Base-by-base conservation (phyloP, 1,140 invertebrate genomes). In the Temnothorax longispinosus region DNA sequence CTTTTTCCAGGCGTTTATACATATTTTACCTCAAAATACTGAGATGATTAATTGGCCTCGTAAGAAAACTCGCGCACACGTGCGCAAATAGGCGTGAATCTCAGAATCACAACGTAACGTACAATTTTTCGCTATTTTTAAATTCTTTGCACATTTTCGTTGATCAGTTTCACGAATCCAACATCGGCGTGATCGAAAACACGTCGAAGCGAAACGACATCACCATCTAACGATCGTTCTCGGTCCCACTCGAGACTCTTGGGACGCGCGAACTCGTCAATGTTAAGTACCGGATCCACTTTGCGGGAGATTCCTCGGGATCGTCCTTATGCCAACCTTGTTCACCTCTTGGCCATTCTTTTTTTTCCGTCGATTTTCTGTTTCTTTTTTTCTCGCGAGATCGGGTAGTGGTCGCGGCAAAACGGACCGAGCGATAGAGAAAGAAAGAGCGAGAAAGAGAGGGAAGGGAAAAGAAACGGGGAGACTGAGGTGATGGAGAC, bases 241-340 rank as follows among this genome's bases (percentile, higher is more conserved):
- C 35, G 44, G 54, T 75, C 13, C 56, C 69, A 75, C 32, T 85
- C 50, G 74, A 76, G 41, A 78, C 54, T 56, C 38, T 75, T 44
- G 56, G n/a, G 71, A 60, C 81, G 54, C 58, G 78, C 50, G 76
- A 85, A 76, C 58, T 85, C 62, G 84, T 76, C 84, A 47, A 60
- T 76, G 41, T 77, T 86, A 86, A 86, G 81, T 74, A 58, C 81
- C 67, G 81, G 47, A 75, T 85, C 81, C 56, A 85, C 69, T 87
- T 86, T 85, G 82, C 56, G 65, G 50, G 71, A 87, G 27, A 75
- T 76, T 85, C 81, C 32, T 77, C 71, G 71, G 41, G 72, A 76
- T 85, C 44, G 54, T 85, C 35, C 41, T 85, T 60, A 62, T 50
- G 81, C 71, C 71, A 62, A 76, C 56, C 56, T 80, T 38, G 54